phyloP scores from a whole-genome alignment of 2,888 invertebrate species.

The Apodemia zela region DNA sequence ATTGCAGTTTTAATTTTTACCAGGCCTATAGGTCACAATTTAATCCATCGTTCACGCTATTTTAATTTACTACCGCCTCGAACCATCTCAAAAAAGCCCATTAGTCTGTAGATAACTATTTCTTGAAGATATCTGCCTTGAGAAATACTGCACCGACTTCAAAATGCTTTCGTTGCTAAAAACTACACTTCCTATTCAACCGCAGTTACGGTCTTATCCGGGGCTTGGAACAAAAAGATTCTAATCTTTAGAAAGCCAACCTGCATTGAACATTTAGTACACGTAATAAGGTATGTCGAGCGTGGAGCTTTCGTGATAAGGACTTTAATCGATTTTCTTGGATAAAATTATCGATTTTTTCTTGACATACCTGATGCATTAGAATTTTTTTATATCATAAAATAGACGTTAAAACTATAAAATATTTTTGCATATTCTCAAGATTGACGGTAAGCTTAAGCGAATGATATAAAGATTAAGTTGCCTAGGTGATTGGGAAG shows the following conservation, averaged over 20 bases:
- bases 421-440: no score
- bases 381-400: no score
- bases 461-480: no score
- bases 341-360: no score
- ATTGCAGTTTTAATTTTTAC: not conserved
- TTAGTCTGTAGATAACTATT: not conserved
- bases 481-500: no score
- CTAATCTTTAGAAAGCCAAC: not conserved
- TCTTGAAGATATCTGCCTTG: not conserved
- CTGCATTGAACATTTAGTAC: slow-evolving; percentile 1
- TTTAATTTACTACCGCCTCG: not conserved
- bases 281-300: not conserved
- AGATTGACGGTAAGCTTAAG: no score
- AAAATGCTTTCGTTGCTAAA: slow-evolving; percentile 11
- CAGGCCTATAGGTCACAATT: not conserved
- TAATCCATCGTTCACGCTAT: not conserved
- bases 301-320: not conserved
- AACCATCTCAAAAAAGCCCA: not conserved
- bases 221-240: not conserved
- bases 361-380: no score
- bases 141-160: not conserved
- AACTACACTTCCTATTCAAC: not conserved
- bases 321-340: no score
- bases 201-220: not conserved
- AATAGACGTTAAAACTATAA: no score